phyloP scores from a whole-genome alignment of 2,888 invertebrate species.

The Punctoribates punctum region DNA sequence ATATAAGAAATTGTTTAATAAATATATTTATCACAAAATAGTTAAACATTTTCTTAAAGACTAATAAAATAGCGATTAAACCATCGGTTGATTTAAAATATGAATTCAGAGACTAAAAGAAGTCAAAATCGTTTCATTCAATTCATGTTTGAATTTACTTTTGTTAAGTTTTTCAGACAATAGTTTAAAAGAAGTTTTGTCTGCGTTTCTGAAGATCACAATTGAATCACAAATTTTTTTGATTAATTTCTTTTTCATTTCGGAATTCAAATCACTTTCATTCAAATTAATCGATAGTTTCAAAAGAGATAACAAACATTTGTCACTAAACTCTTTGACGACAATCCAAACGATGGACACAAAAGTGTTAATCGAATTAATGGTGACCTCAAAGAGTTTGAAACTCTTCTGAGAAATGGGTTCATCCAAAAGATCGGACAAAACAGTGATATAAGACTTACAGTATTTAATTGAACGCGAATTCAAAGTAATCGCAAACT shows the following conservation, averaged over 20 bases:
- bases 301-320: slow-evolving; percentile 6
- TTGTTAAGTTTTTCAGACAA: neutral
- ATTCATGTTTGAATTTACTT: neutral
- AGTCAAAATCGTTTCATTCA: neutral
- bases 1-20: too few relatives aligned
- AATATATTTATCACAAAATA: too few relatives aligned
- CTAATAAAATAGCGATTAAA: too few relatives aligned
- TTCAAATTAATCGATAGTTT: neutral
- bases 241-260: slow-evolving; percentile 3
- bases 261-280: neutral
- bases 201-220: neutral
- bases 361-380: slow-evolving; percentile 15
- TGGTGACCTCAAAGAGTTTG: neutral
- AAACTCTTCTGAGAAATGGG: neutral
- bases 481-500: neutral
- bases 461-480: neutral
- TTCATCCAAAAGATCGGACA: slow-evolving; percentile 4
- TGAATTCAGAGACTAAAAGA: too few relatives aligned
- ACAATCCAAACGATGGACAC: neutral
- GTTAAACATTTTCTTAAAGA: too few relatives aligned
- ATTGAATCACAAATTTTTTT: neutral
- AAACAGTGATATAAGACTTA: neutral
- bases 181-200: neutral
- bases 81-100: too few relatives aligned
- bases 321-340: neutral